Base-by-base conservation (phyloP, 2,888 invertebrate species). In the Drosophila falleni region DNA sequence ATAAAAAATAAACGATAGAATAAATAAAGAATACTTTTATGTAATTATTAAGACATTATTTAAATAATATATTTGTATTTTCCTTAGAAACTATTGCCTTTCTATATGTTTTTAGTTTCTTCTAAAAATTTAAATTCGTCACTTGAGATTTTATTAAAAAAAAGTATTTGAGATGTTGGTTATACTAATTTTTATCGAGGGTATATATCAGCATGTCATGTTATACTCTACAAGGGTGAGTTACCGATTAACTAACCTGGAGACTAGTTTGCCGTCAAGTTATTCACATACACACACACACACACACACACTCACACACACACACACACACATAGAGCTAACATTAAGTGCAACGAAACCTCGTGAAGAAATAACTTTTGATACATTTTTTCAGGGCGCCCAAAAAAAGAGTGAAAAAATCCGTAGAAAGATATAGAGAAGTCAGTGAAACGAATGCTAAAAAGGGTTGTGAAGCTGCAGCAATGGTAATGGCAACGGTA, bases 331-430 rank as follows among this genome's bases (percentile, higher is more conserved):
- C 19, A 61, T 46, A 56, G 56, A 55, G 35, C 60, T 55, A 69
- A 73, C 72, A 78, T 76, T 78, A 82, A 80, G 87, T 82, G 86
- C 79, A 77, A 54, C 66, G 81, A 68, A 65, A 84, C 76, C 50
- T 79, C 75, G 75, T 79, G 77, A 88, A 86, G 85, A 88, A 86
- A 84, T 80, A 87, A 89, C 84, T 89, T 89, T 86, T 81, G 89
- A 80, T 50, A 87, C 86, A 84, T 79, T 81, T 79, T 71, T 71
- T 29, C 77, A 71, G 67, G 44, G 58, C 47, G 42, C 64, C 72
- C 66, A 42, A 83, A 87, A 74, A 63, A 50, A 51, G 31, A 19
- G 19, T 11, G 15, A 9, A 42, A 50, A 44, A 33, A 26, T 1
- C 31, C 37, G 33, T 70, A 68, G 53, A 64, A 84, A 71, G 62